Conservation (phyloP, 2,888 invertebrate genomes). For the Hyles lineata region DNA sequence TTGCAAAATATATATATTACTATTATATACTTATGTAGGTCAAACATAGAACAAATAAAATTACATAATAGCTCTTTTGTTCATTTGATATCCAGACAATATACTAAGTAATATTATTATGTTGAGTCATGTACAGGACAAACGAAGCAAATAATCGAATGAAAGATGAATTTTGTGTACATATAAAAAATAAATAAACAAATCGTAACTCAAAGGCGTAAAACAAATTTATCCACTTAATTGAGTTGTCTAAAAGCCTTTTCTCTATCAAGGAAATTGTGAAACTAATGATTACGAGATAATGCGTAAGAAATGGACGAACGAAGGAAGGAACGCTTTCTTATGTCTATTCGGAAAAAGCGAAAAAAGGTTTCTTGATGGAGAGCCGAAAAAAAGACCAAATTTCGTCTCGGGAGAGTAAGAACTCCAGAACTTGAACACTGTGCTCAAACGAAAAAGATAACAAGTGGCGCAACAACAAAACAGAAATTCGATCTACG, state of each 20-base stretch:
- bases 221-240: slow-evolving; percentile 61
- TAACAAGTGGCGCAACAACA: slow-evolving; percentile 41
- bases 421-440: slow-evolving; percentile 79
- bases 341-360: slow-evolving; percentile 79
- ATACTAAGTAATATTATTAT: too few species aligned
- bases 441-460: slow-evolving; percentile 48
- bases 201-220: slow-evolving; percentile 45
- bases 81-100: too few species aligned
- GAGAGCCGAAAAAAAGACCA: slow-evolving; percentile 80
- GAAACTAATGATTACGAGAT: slow-evolving; percentile 81
- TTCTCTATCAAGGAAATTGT: slow-evolving; percentile 71
- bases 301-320: slow-evolving; percentile 81
- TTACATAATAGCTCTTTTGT: too few species aligned
- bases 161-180: background rate
- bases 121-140: too few species aligned
- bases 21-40: too few species aligned
- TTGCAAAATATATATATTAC: too few species aligned
- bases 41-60: too few species aligned
- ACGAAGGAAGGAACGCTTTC: slow-evolving; percentile 74
- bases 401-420: slow-evolving; percentile 84
- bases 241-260: slow-evolving; percentile 72
- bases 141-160: background rate
- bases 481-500: slow-evolving; percentile 42
- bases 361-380: slow-evolving; percentile 79
- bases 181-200: slow-evolving; percentile 14